These are phyloP conservation scores for Conus betulinus DNA, from an alignment of 1,140 invertebrate species.

Conservation along the genomic window DNA sequence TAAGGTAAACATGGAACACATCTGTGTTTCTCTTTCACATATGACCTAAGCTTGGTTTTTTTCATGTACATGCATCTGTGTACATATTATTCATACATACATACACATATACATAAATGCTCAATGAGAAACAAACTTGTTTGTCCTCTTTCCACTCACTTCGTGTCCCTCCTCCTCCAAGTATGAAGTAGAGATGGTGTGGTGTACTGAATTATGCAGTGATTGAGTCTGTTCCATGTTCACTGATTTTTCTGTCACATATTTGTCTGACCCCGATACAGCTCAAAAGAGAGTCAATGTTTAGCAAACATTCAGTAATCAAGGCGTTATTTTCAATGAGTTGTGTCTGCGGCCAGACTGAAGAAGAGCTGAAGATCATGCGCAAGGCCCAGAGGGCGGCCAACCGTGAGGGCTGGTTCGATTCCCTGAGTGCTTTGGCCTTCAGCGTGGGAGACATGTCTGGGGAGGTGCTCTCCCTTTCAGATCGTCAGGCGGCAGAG, in stretches of 20 bases:
- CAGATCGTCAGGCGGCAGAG: slow-evolving; percentile 4
- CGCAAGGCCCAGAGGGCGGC: slow-evolving; percentile 50
- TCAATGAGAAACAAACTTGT: no score
- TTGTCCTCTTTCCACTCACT: no score
- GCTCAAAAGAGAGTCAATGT: no score
- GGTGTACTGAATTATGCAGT: no score
- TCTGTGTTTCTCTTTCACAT: neutral
- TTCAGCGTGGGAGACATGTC: slow-evolving; percentile 49
- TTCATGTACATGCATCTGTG: neutral
- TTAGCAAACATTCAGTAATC: no score
- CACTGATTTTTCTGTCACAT: no score
- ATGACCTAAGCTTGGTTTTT: slow-evolving; percentile 11
- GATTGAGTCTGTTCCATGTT: no score
- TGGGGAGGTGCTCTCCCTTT: neutral
- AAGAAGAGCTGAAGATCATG: slow-evolving; percentile 50
- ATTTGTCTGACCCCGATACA: no score
- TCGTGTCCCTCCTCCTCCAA: no score
- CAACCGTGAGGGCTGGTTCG: slow-evolving; percentile 61
- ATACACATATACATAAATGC: no score
- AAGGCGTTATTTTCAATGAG: no score
- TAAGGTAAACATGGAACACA: slow-evolving; percentile 44
- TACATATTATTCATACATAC: neutral
- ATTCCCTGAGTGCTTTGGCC: slow-evolving; percentile 53
- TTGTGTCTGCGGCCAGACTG: slow-evolving; percentile 39
- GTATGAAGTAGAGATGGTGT: no score